These are phyloP conservation scores for Python bivittatus DNA, from an alignment of 2,113 vertebrate species.

Conservation along the genomic window DNA sequence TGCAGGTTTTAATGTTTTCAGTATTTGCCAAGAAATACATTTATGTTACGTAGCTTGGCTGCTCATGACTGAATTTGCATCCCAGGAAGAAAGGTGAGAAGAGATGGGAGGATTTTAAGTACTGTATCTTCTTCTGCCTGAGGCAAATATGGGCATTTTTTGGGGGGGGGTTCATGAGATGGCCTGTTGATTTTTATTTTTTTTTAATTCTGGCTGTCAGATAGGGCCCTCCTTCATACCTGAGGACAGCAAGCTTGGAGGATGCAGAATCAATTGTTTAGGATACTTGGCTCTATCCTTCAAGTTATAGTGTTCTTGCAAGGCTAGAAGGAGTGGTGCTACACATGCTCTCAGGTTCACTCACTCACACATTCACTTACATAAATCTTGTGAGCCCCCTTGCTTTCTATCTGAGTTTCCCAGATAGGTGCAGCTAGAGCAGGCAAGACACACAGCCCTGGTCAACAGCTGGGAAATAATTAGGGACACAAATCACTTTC, in stretches of 20 bases:
- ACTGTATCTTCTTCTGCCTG: neutral
- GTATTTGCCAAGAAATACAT: slow-evolving; percentile 23
- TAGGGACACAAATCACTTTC: neutral
- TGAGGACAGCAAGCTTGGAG: neutral
- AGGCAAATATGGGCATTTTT: neutral
- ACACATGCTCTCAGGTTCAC: neutral
- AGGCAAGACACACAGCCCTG: neutral
- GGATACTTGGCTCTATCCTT: neutral
- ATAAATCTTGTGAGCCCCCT: neutral
- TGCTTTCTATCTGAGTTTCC: neutral
- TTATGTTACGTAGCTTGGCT: neutral
- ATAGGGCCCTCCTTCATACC: neutral
- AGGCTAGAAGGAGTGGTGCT: neutral
- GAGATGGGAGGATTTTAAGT: neutral
- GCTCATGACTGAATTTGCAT: neutral
- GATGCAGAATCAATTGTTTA: neutral
- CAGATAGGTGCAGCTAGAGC: neutral
- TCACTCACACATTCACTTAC: neutral
- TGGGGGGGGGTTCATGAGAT: neutral
- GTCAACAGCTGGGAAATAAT: neutral
- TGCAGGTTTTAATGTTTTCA: slow-evolving; percentile 8
- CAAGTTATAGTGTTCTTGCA: neutral
- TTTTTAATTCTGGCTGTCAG: neutral
- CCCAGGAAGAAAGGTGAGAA: slow-evolving; percentile 24
- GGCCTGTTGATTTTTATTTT: neutral